Conservation (phyloP, 2,797 vertebrate genomes). For the Siniperca obscura region DNA sequence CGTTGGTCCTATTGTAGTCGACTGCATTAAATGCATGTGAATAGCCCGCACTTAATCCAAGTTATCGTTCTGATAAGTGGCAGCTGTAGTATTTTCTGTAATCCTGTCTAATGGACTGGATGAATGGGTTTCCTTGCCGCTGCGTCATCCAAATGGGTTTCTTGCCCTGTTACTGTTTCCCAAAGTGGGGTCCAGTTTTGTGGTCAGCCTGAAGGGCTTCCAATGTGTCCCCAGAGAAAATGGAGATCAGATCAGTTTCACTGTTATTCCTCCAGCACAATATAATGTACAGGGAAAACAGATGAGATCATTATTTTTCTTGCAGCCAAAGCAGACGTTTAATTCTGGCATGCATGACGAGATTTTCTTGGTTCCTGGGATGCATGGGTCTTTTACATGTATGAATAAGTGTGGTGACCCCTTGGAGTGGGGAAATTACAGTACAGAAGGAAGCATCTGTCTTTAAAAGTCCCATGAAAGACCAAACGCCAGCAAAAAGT, state of each 20-base stretch:
- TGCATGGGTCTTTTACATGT: background rate
- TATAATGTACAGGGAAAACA: constrained; percentile 1
- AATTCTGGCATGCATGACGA: background rate
- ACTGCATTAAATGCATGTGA: constrained; percentile 18
- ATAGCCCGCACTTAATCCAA: constrained; percentile 22
- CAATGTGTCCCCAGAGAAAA: constrained; percentile 16
- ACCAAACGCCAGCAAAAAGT: constrained; percentile 6
- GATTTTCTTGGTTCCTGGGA: constrained; percentile 3
- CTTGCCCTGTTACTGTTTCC: constrained; percentile 19
- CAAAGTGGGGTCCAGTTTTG: constrained; percentile 25
- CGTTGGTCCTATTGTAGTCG: background rate
- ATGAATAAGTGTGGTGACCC: background rate
- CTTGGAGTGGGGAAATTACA: background rate
- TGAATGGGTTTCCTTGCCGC: constrained; percentile 1
- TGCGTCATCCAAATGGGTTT: constrained; percentile 8
- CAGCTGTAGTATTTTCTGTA: constrained; percentile 48
- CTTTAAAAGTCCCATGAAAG: constrained; percentile 3
- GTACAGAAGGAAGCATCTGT: background rate
- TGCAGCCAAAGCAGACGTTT: background rate
- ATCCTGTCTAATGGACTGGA: constrained; percentile 33
- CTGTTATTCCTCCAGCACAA: constrained; percentile 2
- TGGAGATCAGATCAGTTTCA: constrained; percentile 2
- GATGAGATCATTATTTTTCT: constrained; percentile 28
- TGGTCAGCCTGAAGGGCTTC: background rate
- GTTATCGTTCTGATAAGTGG: constrained; percentile 21